Percentiles rank a stretch among this genome's conserved stretches.
Conservation (phyloP, 1,140 invertebrate species). For the Euglossa dilemma region DNA sequence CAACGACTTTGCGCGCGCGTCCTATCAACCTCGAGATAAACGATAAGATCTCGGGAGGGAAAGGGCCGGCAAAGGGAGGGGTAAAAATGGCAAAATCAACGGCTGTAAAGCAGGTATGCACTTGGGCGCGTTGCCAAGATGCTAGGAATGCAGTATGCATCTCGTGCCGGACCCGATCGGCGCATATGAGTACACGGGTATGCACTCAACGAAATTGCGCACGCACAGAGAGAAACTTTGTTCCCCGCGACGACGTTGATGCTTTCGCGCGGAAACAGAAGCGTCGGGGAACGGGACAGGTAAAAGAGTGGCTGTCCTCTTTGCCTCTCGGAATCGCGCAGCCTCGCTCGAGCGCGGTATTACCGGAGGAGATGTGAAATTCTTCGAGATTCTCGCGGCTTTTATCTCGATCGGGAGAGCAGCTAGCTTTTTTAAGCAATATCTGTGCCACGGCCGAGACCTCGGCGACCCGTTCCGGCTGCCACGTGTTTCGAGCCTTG, state of each 20-base stretch:
- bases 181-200: conserved; percentile 50
- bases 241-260: neutral
- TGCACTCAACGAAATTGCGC: conserved; percentile 55
- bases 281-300: neutral
- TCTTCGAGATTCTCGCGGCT: neutral
- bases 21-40: conserved; percentile 41
- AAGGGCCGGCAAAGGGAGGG: too few relatives aligned
- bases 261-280: neutral
- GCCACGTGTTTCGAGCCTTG: neutral
- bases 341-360: too few relatives aligned
- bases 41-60: conserved; percentile 17
- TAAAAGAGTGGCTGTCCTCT: too few relatives aligned
- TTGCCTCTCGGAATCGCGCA: too few relatives aligned
- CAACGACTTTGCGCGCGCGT: conserved; percentile 20
- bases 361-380: neutral
- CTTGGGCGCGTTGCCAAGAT: conserved; percentile 40
- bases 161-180: conserved; percentile 7
- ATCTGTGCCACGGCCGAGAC: conserved; percentile 45
- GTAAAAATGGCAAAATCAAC: conserved; percentile 34
- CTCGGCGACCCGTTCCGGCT: neutral
- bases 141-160: conserved; percentile 35
- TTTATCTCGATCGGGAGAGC: neutral
- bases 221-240: neutral
- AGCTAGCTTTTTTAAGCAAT: neutral
- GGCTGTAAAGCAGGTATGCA: conserved; percentile 51